These are phyloP conservation scores for Lycodopsis pacificus DNA, from an alignment of 2,797 vertebrate species.

Conservation along the genomic window DNA sequence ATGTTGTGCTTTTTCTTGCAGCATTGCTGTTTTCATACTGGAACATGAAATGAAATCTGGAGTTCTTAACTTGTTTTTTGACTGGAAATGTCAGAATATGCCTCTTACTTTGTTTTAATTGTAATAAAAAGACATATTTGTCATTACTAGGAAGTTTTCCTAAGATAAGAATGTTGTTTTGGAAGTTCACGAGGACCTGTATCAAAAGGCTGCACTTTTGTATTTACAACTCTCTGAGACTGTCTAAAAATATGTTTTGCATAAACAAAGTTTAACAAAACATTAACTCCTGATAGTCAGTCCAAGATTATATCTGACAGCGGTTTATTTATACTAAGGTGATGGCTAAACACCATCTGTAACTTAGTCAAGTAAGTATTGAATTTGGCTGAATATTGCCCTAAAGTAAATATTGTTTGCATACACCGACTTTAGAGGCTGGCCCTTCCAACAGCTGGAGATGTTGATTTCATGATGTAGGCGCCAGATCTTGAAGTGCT, in stretches of 20 bases:
- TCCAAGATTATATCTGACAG: constrained; percentile 18
- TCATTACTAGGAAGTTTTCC: background rate
- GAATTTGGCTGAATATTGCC: constrained; percentile 21
- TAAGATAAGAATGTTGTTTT: constrained; percentile 6
- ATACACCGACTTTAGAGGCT: constrained; percentile 4
- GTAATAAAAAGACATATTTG: constrained; percentile 1
- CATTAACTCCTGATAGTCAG: constrained; percentile 14
- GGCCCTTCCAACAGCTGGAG: constrained; percentile 25
- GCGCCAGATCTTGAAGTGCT: constrained; percentile 50
- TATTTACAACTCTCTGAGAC: constrained; percentile 1
- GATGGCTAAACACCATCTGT: constrained; percentile 24
- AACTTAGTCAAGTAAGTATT: constrained; percentile 16
- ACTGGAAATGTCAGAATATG: background rate
- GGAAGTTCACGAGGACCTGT: background rate
- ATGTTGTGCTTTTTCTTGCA: constrained; percentile 33
- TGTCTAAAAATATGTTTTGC: constrained; percentile 28
- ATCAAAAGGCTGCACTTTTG: constrained; percentile 6
- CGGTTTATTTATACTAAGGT: constrained; percentile 33
- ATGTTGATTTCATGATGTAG: constrained; percentile 36
- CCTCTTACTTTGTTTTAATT: constrained; percentile 1
- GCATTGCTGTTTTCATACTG: constrained; percentile 6
- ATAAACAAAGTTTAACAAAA: constrained; percentile 33
- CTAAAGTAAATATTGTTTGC: constrained; percentile 41
- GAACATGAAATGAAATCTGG: background rate
- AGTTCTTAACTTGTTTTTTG: background rate